phyloP scores from a whole-genome alignment of 2,797 vertebrate species.

The Lerista edwardsae region DNA sequence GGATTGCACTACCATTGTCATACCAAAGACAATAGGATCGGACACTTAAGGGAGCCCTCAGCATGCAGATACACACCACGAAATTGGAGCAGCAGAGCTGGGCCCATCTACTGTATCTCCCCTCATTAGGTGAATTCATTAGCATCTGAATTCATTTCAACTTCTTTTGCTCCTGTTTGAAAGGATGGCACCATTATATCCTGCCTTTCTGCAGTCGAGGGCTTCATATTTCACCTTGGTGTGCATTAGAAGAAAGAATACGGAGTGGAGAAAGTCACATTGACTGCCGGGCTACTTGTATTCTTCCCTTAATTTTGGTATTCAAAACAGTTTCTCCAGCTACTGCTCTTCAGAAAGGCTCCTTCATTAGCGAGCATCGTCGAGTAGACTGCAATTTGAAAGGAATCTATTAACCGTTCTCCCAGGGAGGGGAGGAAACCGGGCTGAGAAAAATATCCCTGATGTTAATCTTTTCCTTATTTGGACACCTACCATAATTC shows the following conservation, averaged over 20 bases:
- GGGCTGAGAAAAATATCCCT: neutral
- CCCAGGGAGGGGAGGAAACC: neutral
- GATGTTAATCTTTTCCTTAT: neutral
- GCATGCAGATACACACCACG: neutral
- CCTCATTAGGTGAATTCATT: neutral
- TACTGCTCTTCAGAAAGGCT: slow-evolving; percentile 18
- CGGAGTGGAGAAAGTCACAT: neutral
- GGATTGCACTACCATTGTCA: too few relatives aligned
- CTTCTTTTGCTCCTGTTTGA: slow-evolving; percentile 10
- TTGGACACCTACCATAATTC: slow-evolving; percentile 10
- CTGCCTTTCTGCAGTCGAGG: neutral
- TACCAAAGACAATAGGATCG: too few relatives aligned
- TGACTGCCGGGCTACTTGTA: neutral
- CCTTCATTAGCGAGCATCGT: neutral
- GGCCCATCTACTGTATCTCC: neutral
- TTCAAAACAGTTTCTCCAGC: slow-evolving; percentile 4
- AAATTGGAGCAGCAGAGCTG: neutral
- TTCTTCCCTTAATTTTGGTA: neutral
- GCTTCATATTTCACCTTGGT: slow-evolving; percentile 22
- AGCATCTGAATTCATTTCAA: neutral
- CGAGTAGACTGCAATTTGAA: neutral
- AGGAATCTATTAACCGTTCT: neutral
- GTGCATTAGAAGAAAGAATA: neutral
- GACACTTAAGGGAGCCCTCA: too few relatives aligned
- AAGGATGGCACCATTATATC: neutral